Evolutionary conservation across 2,888 invertebrate genomes (phyloP).

Genomic region (Scaptomyza tumidula): DNA sequence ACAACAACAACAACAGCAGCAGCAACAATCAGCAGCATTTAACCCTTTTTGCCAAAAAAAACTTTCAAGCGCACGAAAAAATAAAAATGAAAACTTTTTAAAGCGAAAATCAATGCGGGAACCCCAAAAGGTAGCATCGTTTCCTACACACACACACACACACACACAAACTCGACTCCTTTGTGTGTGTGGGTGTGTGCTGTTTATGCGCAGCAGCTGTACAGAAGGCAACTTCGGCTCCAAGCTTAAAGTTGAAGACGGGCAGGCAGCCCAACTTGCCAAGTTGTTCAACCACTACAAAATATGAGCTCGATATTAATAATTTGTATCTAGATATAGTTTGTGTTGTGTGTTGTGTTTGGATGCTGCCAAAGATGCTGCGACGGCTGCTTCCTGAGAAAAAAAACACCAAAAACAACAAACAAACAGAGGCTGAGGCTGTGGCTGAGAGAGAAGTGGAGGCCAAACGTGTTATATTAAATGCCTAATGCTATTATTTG

Average conservation of each 20-base stretch:
- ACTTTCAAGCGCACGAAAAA: slow-evolving; percentile 27
- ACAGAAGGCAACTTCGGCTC: slow-evolving; percentile 45
- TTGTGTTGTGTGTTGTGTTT: slow-evolving; percentile 15
- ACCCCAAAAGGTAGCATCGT: slow-evolving; percentile 48
- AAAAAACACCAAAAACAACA: slow-evolving; percentile 13
- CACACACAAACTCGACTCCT: background rate
- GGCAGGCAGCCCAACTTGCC: slow-evolving; percentile 65
- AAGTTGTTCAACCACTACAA: slow-evolving; percentile 69
- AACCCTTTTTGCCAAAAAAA: slow-evolving; percentile 70
- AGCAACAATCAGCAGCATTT: slow-evolving; percentile 54
- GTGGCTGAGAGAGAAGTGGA: slow-evolving; percentile 13
- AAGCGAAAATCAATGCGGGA: slow-evolving; percentile 73
- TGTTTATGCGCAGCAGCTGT: slow-evolving; percentile 79
- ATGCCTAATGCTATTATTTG: slow-evolving; percentile 33
- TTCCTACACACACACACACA: slow-evolving; percentile 53
- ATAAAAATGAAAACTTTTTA: slow-evolving; percentile 45
- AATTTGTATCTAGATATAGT: slow-evolving; percentile 82
- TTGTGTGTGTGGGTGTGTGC: slow-evolving; percentile 38
- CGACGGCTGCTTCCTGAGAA: slow-evolving; percentile 60
- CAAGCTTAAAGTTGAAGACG: slow-evolving; percentile 51
- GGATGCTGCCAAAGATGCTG: slow-evolving; percentile 60
- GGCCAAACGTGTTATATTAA: slow-evolving; percentile 41
- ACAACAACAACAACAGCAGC: slow-evolving; percentile 33
- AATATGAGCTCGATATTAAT: slow-evolving; percentile 82
- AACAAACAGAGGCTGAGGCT: background rate